These are phyloP conservation scores for Natator depressus DNA, from an alignment of 2,113 vertebrate species.

Conservation along the genomic window DNA sequence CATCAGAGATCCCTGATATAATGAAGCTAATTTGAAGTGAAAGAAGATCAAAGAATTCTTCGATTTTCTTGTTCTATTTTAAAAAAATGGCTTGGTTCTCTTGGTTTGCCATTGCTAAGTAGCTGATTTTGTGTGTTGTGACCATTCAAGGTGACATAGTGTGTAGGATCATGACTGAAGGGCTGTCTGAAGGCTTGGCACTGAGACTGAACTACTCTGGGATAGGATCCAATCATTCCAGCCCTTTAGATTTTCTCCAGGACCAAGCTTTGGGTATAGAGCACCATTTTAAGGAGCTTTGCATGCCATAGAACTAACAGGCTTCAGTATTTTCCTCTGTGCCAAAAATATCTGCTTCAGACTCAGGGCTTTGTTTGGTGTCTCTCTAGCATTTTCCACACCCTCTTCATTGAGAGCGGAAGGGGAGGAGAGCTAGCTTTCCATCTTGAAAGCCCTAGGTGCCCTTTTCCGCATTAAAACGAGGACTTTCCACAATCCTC, in stretches of 20 bases:
- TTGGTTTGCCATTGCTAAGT: not conserved
- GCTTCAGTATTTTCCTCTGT: not conserved
- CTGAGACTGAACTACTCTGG: not conserved
- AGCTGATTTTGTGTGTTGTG: not conserved
- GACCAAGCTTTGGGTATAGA: not conserved
- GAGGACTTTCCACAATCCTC: not conserved
- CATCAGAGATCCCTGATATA: too few species aligned
- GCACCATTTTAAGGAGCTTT: not conserved
- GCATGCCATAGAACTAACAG: not conserved
- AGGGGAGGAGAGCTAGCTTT: not conserved
- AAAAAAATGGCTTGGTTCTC: not conserved
- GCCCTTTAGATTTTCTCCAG: not conserved
- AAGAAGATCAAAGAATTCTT: not conserved
- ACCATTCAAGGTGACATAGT: not conserved
- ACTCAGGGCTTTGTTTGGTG: not conserved
- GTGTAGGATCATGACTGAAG: not conserved
- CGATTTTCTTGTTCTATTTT: not conserved
- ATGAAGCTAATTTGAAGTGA: not conserved
- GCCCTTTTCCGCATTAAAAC: not conserved
- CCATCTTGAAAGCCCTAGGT: not conserved
- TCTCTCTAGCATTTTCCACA: not conserved
- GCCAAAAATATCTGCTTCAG: not conserved
- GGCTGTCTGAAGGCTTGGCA: not conserved
- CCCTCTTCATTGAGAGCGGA: not conserved
- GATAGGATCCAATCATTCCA: not conserved